These are phyloP conservation scores for Corydoras sp. DNA, from an alignment of 2,113 vertebrate species.

Conservation along the genomic window DNA sequence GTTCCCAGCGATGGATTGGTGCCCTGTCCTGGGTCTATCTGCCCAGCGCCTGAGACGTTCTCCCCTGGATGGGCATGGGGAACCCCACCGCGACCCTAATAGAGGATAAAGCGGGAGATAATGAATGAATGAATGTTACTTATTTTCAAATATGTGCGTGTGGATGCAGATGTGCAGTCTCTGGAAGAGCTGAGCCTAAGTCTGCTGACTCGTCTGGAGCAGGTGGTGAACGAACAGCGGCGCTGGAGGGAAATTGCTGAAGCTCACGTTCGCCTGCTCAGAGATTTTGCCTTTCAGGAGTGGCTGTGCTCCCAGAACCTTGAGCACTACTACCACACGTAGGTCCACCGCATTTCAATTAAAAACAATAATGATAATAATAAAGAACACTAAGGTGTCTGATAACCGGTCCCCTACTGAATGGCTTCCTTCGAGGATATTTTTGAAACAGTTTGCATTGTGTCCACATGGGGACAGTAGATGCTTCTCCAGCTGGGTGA, in stretches of 20 bases:
- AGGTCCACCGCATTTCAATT: constrained; percentile 36
- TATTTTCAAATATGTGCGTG: constrained; percentile 30
- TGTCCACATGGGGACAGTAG: constrained; percentile 54
- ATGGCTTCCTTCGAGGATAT: no score
- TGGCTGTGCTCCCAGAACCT: constrained; percentile 72
- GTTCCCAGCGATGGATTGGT: no score
- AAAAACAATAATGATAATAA: no score
- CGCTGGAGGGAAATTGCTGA: constrained; percentile 65
- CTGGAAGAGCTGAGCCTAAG: constrained; percentile 73
- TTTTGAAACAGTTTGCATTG: neutral
- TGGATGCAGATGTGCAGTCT: constrained; percentile 68
- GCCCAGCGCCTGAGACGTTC: no score
- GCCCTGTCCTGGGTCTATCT: no score
- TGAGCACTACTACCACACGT: constrained; percentile 72
- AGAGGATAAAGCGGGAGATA: no score
- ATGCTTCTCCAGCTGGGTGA: constrained; percentile 47
- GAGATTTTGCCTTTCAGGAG: constrained; percentile 75
- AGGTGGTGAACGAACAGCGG: constrained; percentile 64
- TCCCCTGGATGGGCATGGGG: no score
- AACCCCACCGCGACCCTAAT: no score
- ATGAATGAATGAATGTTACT: no score
- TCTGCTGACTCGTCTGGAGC: constrained; percentile 65
- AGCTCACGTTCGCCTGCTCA: constrained; percentile 65
- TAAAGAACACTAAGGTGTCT: no score
- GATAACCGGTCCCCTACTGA: neutral